Evolutionary conservation across 2,113 vertebrate genomes (phyloP), one percentile per base, ranked within the genome.

Genomic region (Tylochromis polylepis): DNA sequence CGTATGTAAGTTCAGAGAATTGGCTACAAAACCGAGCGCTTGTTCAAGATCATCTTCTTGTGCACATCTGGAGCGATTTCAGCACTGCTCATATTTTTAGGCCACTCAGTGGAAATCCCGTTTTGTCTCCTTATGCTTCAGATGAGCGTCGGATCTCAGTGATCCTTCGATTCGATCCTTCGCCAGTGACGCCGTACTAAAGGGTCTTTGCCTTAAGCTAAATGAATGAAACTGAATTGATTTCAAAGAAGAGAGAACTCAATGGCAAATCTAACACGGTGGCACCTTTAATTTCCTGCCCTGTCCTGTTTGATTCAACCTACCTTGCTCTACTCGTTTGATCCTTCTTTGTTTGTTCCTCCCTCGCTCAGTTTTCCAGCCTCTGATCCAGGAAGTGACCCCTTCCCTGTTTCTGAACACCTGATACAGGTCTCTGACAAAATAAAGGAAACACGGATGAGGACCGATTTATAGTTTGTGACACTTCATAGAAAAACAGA

Each of bases 261-360:
- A 0, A 41, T 43, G n/a, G 22, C 36, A 24, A 70, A 70, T 16
- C 65, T 1, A 46, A 46, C 22, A 43, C 0, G 8, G n/a, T 84
- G 85, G 56, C 67, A 49, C 31, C 60, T 85, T 85, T 79, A 46
- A 79, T 79, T 86, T 85, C 84, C 90, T 79, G 87, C 79, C 83
- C 67, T 79, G 60, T n/a, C 60, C 20, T 4, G 10, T 49, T 27
- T 62, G 14, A 62, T 43, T 0, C 8, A 3, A 29, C 70, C 8
- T 16, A 4, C 38, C 14, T 29, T 0, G 36, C 84, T 72, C 22
- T 29, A 0, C 82, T 53, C 16, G 3, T 5, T 3, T 22, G 51
- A n/a, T 14, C 49, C 59, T 9, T 14, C 34, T 36, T 31, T n/a
- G 2, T 24, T 27, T 15, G 49, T 15, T 29, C 38, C 14, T 6